Evolutionary conservation across 1,140 invertebrate genomes (phyloP), one percentile per base, ranked within the genome.

Genomic region (Drosophila quadrilineata): DNA sequence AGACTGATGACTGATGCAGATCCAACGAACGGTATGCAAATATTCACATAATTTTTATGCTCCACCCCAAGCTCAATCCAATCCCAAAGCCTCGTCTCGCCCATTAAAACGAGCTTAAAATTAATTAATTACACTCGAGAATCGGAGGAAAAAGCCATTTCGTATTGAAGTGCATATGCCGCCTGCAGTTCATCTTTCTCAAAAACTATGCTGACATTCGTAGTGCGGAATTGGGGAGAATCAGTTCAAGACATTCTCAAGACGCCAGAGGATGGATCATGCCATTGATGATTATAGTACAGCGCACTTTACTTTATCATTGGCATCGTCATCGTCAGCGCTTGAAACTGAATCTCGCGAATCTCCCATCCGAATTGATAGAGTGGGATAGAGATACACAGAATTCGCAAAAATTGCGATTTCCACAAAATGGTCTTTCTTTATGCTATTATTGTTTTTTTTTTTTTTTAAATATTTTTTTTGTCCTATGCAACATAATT

Each of bases 121-220:
- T 88, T 88, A 88, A 88, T 88, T 88, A 88, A 88, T 88, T 88
- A 88, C 79, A 88, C 85, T 88, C 75, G 49, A 77, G 71, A 60
- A 38, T 48, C 28, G 26, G 68, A 88, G 85, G 85, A 88, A 88
- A 80, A 85, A 87, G 53, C 64, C 75, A 86, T 76, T 85, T 86
- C 66, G 77, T 67, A 54, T 56, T 65, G 41, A 71, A 62, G 71
- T 57, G 64, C 62, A 31, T 24, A 21, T 12, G 24, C 29, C 29
- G 33, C 58, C 69, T 53, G 64, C 21, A 24, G 52, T 24, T 60
- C 53, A n/a, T 70, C 41, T 33, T 59, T 59, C 8, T 24, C 57
- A 50, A 50, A 49, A 59, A n/a, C n/a, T n/a, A n/a, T 35, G 54
- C 19, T 46, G 54, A 48, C 56, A n/a, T n/a, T n/a, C n/a, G n/a